Base-by-base conservation (phyloP, 2,113 vertebrate species). In the Dicentrarchus labrax region DNA sequence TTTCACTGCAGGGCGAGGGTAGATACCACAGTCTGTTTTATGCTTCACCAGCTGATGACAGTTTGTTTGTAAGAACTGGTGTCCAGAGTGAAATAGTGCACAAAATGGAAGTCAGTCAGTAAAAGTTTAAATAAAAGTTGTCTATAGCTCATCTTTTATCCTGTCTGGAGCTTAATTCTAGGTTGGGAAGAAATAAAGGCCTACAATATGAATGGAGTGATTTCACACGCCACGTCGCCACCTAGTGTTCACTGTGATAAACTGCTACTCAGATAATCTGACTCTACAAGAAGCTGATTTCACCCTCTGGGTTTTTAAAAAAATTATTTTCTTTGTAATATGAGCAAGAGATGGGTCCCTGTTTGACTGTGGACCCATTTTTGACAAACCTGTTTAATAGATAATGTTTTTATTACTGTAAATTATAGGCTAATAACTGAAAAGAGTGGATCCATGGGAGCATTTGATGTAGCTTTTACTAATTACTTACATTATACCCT, bases 191-290 rank as follows among this genome's bases (percentile, higher is more conserved):
- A 82, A 30, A 56, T 75, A 12, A 36, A 61, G 15, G 24, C 21
- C 11, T n/a, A 15, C 9, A 54, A 10, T 21, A 38, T 57, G 13
- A 53, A 53, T 19, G 47, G 11, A 74, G 11, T 47, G 45, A 71
- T 74, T 86, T 48, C 6, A 36, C 0, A 5, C 51, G n/a, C 22
- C 2, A 66, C 8, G 47, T 11, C 19, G 1, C 91, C 91, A 84
- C 36, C 85, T 76, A 65, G 76, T 87, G 88, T 84, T 39, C 17
- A 64, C 8, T 48, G 2, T 6, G 10, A 10, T 17, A 11, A 51
- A 83, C 47, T 82, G 57, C 61, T 41, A 24, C 47, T 73, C 10
- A 60, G n/a, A 53, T 54, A 1, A 22, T 12, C 57, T 3, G 6
- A 59, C 7, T 66, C 22, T 4, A 17, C 36, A 17, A 39, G 6